Evolutionary conservation across 2,888 invertebrate species (phyloP), one percentile per base, ranked within the genome.

Genomic region (Mimumesa dahlbomi): DNA sequence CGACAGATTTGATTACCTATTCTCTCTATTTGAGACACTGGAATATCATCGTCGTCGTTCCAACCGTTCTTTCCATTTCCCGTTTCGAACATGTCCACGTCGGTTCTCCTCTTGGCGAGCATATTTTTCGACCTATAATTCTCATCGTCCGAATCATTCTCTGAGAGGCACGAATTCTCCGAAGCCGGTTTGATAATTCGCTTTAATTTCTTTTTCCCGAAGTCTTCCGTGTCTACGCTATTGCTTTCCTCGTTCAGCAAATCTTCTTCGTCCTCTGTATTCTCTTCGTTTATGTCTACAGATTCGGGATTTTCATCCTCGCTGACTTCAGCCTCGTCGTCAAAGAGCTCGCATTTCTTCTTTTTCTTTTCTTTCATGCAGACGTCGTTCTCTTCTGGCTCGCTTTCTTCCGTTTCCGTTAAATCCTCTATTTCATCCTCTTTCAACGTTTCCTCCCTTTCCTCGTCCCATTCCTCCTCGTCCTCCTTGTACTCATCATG

Each of bases 291-390:
- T 29, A 77, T 78, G 22, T 79, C 74, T 58, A 85, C 79, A 84
- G 82, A 45, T 84, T 89, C 88, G 45, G 91, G 90, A 4, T 91
- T 90, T 43, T 92, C 91, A 58, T 91, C 90, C 21, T 91, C 88
- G 38, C 89, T 89, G 16, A 87, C 84, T 58, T 90, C 91, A 77
- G 91, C 91, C 75, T 93, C 93, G 18, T 92, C 90, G 74, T 91
- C 90, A 49, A 88, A 82, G 81, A 90, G 91, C 3, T 83, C 84
- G 49, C 79, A 86, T 79, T 87, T 22, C 42, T 50, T 79, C 42
- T 68, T 82, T 46, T 71, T 79, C 25, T 68, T 85, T 11, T 71
- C 78, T 22, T 68, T 85, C n/a, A 84, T 84, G 11, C 63, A 68
- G 2, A 81, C 72, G 4, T 73, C 84, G 67, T 90, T 90, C 46